Percentiles rank a stretch among this genome's conserved stretches.
These are phyloP conservation scores for Hyperoplus lanceolatus DNA, from an alignment of 2,797 vertebrate genomes.

Conservation along the genomic window DNA sequence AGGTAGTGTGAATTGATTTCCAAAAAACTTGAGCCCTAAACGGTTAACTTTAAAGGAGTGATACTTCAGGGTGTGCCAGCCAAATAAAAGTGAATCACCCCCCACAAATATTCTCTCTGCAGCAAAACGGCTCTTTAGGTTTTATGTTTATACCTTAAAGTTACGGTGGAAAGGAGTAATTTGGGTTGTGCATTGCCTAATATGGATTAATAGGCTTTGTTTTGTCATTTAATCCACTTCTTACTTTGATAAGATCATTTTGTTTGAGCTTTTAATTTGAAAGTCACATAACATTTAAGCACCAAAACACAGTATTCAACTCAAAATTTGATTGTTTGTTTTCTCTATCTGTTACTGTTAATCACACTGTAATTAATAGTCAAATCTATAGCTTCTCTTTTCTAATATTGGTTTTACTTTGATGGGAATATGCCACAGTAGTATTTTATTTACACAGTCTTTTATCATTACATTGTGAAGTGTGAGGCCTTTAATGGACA, in stretches of 20 bases:
- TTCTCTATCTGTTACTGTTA: not conserved
- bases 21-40: not conserved
- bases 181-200: not conserved
- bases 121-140: not conserved
- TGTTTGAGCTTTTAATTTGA: not conserved
- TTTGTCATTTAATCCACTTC: not conserved
- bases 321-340: not conserved
- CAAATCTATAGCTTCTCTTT: not conserved
- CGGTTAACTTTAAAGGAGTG: conserved; percentile 1
- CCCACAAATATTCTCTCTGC: conserved; percentile 7
- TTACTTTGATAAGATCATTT: not conserved
- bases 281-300: not conserved
- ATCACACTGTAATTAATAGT: too few relatives aligned
- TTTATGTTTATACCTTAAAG: not conserved
- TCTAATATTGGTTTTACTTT: not conserved
- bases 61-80: not conserved
- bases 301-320: not conserved
- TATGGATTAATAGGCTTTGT: not conserved
- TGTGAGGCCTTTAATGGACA: not conserved
- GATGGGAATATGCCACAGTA: not conserved
- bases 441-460: not conserved
- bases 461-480: not conserved
- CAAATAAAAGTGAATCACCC: conserved; percentile 4
- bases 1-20: not conserved
- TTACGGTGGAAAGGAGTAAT: not conserved